A percentile compares a stretch with the other conserved stretches of the same genome.
These are phyloP conservation scores for Nothobranchius furzeri DNA, from an alignment of 2,113 vertebrate species.

Conservation along the genomic window DNA sequence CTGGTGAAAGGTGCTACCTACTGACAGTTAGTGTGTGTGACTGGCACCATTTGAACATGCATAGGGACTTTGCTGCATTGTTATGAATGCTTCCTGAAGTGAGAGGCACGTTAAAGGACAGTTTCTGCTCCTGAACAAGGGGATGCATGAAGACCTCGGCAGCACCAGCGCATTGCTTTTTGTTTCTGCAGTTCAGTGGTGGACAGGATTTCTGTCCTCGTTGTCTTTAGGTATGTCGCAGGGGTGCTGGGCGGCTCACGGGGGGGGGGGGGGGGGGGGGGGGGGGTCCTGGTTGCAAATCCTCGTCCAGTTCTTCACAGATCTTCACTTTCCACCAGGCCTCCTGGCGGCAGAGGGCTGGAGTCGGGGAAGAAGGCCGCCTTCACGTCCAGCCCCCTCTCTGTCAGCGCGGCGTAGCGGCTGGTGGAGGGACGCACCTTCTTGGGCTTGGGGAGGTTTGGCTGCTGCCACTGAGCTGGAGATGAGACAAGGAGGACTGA, in stretches of 20 bases:
- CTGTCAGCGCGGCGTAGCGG: slow-evolving; percentile 95
- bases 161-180: slow-evolving; percentile 29
- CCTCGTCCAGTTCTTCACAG: slow-evolving; percentile 77
- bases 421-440: slow-evolving; percentile 95
- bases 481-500: neutral
- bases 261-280: neutral
- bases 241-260: slow-evolving; percentile 28
- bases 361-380: slow-evolving; percentile 97
- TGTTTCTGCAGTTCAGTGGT: slow-evolving; percentile 37
- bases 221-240: slow-evolving; percentile 21
- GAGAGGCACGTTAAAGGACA: slow-evolving; percentile 53
- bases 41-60: slow-evolving; percentile 70
- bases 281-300: neutral
- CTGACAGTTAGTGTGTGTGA: slow-evolving; percentile 39
- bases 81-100: slow-evolving; percentile 34
- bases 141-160: slow-evolving; percentile 23
- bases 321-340: slow-evolving; percentile 95
- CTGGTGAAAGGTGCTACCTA: slow-evolving; percentile 22
- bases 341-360: slow-evolving; percentile 84
- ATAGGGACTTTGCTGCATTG: slow-evolving; percentile 41
- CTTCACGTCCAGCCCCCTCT: slow-evolving; percentile 96
- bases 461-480: slow-evolving; percentile 95
- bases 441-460: slow-evolving; percentile 89
- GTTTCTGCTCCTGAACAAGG: slow-evolving; percentile 14
- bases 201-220: slow-evolving; percentile 12